Percentiles rank a stretch among this genome's conserved stretches.
These are phyloP conservation scores for Plebejus anna DNA, from an alignment of 2,888 invertebrate genomes.

Conservation along the genomic window DNA sequence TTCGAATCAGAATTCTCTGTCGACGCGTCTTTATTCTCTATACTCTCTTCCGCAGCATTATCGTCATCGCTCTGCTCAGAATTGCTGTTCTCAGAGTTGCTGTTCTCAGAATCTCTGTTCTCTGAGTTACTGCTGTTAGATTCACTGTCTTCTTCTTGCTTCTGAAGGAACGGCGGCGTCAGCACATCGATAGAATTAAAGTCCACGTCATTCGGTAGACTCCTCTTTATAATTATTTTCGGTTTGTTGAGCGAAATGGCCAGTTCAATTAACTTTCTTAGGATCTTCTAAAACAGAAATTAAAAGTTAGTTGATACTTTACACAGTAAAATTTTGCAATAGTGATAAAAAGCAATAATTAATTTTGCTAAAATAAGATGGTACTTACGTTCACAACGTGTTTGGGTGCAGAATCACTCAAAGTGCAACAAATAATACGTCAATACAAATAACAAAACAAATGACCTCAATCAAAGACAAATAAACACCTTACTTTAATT, in stretches of 20 bases:
- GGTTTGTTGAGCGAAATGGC: slow-evolving; percentile 36
- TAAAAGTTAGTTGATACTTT: background rate
- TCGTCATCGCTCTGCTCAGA: slow-evolving; percentile 42
- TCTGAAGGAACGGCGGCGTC: slow-evolving; percentile 52
- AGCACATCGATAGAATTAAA: slow-evolving; percentile 46
- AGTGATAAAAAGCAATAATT: background rate
- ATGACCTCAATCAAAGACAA: too few relatives aligned
- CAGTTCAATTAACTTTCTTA: slow-evolving; percentile 38
- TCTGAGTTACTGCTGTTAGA: slow-evolving; percentile 34
- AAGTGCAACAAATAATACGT: background rate
- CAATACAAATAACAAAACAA: background rate
- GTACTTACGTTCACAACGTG: background rate
- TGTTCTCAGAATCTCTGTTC: slow-evolving; percentile 28
- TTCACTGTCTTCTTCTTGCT: slow-evolving; percentile 48
- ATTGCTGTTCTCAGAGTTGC: slow-evolving; percentile 33
- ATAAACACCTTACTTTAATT: too few relatives aligned
- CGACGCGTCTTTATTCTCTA: slow-evolving; percentile 42
- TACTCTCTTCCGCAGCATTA: slow-evolving; percentile 50
- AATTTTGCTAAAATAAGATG: background rate
- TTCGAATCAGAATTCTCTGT: slow-evolving; percentile 50
- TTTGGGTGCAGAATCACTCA: slow-evolving; percentile 1
- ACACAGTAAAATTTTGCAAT: background rate
- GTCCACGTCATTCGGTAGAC: slow-evolving; percentile 52
- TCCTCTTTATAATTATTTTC: slow-evolving; percentile 44
- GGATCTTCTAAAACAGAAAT: slow-evolving; percentile 37